A percentile compares a stretch with the other conserved stretches of the same genome.
Conservation (phyloP, 2,113 vertebrate species). For the Rana temporaria region DNA sequence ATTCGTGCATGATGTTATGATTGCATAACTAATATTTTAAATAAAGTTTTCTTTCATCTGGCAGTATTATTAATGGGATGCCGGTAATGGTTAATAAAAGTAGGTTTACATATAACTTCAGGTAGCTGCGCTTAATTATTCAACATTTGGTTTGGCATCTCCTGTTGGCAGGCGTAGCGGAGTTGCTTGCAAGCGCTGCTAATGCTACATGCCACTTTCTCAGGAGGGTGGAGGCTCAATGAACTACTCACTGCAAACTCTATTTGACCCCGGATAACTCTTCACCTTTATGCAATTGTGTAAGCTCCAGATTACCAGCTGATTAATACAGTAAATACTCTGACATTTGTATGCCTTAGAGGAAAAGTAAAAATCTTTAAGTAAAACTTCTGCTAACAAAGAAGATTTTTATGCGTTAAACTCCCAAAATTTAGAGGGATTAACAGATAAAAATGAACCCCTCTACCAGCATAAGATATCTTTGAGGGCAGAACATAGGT, state of each 20-base stretch:
- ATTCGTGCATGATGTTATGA: neutral
- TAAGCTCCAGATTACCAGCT: slow-evolving; percentile 27
- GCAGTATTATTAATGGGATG: neutral
- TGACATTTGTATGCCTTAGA: neutral
- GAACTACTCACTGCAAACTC: slow-evolving; percentile 47
- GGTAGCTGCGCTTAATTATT: slow-evolving; percentile 42
- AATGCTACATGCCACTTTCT: slow-evolving; percentile 37
- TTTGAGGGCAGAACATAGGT: no score
- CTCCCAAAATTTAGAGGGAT: no score
- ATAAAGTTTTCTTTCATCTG: slow-evolving; percentile 11
- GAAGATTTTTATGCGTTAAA: no score
- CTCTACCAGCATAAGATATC: no score
- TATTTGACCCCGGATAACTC: slow-evolving; percentile 38
- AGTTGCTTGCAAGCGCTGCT: slow-evolving; percentile 39
- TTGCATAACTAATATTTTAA: neutral
- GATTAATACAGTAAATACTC: neutral
- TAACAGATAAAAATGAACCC: no score
- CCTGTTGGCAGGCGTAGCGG: slow-evolving; percentile 20
- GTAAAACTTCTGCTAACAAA: neutral
- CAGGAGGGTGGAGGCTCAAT: slow-evolving; percentile 38
- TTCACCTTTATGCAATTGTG: slow-evolving; percentile 26
- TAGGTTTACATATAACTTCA: slow-evolving; percentile 18
- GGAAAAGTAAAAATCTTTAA: neutral
- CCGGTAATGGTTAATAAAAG: slow-evolving; percentile 31
- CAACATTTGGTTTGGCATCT: slow-evolving; percentile 54